Evolutionary conservation across 92 coral and sea anemone genomes (phyloP).

Genomic region (Isaurus tuberculatus): DNA sequence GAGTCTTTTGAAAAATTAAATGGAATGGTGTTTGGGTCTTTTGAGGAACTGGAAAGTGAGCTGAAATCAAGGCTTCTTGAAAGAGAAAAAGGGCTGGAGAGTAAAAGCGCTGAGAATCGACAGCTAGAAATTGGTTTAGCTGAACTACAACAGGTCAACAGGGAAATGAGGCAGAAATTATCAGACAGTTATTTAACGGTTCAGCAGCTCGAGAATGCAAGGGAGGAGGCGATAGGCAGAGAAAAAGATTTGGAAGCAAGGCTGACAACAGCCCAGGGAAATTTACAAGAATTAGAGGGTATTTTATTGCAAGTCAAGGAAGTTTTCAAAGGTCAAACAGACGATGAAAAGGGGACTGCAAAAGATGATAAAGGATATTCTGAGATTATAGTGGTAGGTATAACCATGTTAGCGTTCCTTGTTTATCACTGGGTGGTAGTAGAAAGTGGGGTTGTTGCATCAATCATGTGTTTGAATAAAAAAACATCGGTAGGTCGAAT

Average conservation of each 20-base stretch:
- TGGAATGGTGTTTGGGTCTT: conserved; percentile 95
- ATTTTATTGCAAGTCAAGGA: conserved; percentile 33
- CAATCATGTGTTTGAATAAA: too few species aligned
- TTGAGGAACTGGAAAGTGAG: conserved; percentile 89
- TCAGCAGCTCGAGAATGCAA: conserved; percentile 15
- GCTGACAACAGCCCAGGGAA: conserved; percentile 19
- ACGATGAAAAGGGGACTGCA: neutral
- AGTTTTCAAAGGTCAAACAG: neutral
- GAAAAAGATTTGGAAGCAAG: conserved; percentile 49
- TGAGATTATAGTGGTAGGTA: conserved; percentile 18
- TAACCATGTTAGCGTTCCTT: too few species aligned
- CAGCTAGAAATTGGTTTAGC: conserved; percentile 72
- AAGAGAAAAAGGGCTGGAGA: conserved; percentile 88
- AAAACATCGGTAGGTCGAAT: too few species aligned
- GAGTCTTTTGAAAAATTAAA: conserved; percentile 92
- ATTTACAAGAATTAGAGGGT: conserved; percentile 23
- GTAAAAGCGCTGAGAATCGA: conserved; percentile 81
- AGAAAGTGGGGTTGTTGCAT: too few species aligned
- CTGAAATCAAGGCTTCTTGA: conserved; percentile 82
- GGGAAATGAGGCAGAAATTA: conserved; percentile 61
- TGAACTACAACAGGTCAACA: conserved; percentile 73
- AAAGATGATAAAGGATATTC: conserved; percentile 13
- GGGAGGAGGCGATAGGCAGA: neutral
- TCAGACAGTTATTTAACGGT: conserved; percentile 45
- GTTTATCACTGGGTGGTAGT: too few species aligned